Conservation (phyloP, 2,113 vertebrate species). For the Chrysemys picta region DNA sequence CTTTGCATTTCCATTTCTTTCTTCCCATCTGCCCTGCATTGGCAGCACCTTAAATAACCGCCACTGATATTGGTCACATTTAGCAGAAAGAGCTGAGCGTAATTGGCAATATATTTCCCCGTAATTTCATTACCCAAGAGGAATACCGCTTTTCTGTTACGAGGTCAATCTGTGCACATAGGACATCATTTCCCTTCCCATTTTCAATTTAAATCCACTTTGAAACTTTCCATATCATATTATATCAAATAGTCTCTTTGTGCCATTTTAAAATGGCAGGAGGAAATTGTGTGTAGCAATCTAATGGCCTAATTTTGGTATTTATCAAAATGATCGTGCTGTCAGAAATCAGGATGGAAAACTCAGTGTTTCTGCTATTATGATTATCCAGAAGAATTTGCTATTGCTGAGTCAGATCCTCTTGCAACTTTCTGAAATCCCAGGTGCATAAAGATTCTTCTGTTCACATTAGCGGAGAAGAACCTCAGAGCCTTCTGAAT, state of each 20-base stretch:
- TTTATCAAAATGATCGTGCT: conserved; percentile 45
- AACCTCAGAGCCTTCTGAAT: background rate
- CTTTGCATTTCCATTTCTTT: background rate
- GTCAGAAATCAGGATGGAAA: background rate
- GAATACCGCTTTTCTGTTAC: conserved; percentile 38
- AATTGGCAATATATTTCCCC: conserved; percentile 39
- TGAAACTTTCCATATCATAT: conserved; percentile 46
- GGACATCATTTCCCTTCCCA: conserved; percentile 64
- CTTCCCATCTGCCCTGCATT: background rate
- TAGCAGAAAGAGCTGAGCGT: conserved; percentile 20
- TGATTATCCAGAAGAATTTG: background rate
- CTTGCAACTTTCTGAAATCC: conserved; percentile 26
- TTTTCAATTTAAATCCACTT: conserved; percentile 69
- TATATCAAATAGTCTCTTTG: conserved; percentile 14
- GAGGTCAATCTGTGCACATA: conserved; percentile 3
- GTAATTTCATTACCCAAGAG: conserved; percentile 60
- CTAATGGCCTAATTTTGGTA: conserved; percentile 52
- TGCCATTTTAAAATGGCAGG: conserved; percentile 48
- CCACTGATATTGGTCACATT: conserved; percentile 11
- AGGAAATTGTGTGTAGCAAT: conserved; percentile 60
- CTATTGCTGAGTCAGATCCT: background rate
- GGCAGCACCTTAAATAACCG: conserved; percentile 17
- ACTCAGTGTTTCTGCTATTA: background rate
- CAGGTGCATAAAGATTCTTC: background rate
- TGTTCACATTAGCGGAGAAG: background rate